phyloP scores from a whole-genome alignment of 2,888 invertebrate genomes.

The Dorcus parallelipipedus region DNA sequence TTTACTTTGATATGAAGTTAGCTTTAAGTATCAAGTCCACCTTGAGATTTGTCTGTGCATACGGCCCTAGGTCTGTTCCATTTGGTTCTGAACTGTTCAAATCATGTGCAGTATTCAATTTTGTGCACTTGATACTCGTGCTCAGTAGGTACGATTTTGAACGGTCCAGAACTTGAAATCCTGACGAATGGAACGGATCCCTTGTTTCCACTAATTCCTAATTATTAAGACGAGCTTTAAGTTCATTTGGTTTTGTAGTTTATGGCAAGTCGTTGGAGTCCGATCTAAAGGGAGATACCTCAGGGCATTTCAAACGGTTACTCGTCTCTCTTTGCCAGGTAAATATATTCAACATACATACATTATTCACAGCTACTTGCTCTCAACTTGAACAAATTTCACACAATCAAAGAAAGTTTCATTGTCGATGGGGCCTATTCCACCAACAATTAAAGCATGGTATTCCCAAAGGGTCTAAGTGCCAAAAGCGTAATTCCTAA shows the following conservation, averaged over 20 bases:
- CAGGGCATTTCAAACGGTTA: slow-evolving; percentile 91
- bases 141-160: too few species aligned
- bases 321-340: slow-evolving; percentile 79
- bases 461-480: too few species aligned
- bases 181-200: too few species aligned
- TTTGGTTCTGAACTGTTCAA: not conserved
- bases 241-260: slow-evolving; percentile 54
- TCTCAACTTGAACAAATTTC: not conserved
- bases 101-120: not conserved
- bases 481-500: too few species aligned
- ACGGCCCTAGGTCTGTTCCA: too few species aligned
- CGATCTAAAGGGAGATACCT: slow-evolving; percentile 88
- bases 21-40: too few species aligned
- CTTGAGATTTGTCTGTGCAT: too few species aligned
- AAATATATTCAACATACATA: slow-evolving; percentile 13
- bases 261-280: slow-evolving; percentile 78
- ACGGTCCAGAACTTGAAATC: too few species aligned
- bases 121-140: not conserved
- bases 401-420: not conserved
- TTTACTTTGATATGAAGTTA: too few species aligned
- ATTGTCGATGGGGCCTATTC: not conserved
- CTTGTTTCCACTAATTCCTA: not conserved
- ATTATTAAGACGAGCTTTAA: not conserved
- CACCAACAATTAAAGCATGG: too few species aligned
- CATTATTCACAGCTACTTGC: slow-evolving; percentile 16